A percentile compares a stretch with the other conserved stretches of the same genome.
These are phyloP conservation scores for Leptogaster cylindrica DNA, from an alignment of 2,888 invertebrate genomes.

Conservation along the genomic window DNA sequence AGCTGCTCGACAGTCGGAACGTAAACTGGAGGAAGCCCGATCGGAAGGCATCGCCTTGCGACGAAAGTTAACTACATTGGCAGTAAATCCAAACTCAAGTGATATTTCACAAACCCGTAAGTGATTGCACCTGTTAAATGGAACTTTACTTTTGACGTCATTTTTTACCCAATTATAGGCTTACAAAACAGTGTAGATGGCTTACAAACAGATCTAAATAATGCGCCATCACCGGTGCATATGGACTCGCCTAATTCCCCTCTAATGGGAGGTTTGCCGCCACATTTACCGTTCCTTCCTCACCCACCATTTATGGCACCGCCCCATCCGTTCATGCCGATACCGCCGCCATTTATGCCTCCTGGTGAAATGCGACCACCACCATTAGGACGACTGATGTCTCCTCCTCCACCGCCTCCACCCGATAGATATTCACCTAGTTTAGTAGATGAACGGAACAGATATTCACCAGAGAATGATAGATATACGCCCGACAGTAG, in stretches of 20 bases:
- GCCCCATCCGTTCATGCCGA: constrained; percentile 67
- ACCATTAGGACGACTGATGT: constrained; percentile 65
- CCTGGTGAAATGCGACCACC: constrained; percentile 66
- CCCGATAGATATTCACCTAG: constrained; percentile 53
- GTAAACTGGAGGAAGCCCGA: constrained; percentile 81
- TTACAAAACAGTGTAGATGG: constrained; percentile 44
- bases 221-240: constrained; percentile 57
- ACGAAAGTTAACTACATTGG: constrained; percentile 65
- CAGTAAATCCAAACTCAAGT: constrained; percentile 42
- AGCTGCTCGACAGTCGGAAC: constrained; percentile 78
- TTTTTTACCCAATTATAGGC: constrained; percentile 29
- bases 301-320: constrained; percentile 71
- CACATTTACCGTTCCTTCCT: constrained; percentile 67
- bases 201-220: constrained; percentile 51
- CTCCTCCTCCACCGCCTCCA: constrained; percentile 61
- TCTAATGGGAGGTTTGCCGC: constrained; percentile 64
- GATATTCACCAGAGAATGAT: constrained; percentile 59
- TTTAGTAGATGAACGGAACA: constrained; percentile 54
- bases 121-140: background rate
- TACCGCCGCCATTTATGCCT: constrained; percentile 66
- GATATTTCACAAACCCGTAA: constrained; percentile 43
- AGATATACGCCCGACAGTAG: constrained; percentile 67
- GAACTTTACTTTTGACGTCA: background rate
- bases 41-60: constrained; percentile 73
- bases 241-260: constrained; percentile 61